Percentiles rank a stretch among this genome's conserved stretches.
These are phyloP conservation scores for Steinernema scapterisci DNA, from an alignment of 2,888 invertebrate species.

Conservation along the genomic window DNA sequence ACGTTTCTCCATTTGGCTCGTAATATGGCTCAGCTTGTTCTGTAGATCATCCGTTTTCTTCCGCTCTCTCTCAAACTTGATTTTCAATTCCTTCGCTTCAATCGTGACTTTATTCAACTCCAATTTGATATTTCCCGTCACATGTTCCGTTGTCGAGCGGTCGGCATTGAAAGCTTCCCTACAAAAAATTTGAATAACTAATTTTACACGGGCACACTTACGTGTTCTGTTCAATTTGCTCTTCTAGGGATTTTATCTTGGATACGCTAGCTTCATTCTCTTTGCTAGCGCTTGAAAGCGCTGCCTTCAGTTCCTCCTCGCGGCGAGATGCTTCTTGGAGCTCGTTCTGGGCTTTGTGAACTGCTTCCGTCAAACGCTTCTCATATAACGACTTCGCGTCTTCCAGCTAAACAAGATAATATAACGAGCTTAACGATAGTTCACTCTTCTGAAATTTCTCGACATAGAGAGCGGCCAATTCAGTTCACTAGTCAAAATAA, in stretches of 20 bases:
- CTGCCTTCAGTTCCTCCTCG: background rate
- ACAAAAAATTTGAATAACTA: background rate
- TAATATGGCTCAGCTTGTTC: constrained; percentile 2
- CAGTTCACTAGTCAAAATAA: no score
- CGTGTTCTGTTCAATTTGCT: background rate
- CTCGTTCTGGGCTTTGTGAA: constrained; percentile 6
- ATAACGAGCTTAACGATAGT: no score
- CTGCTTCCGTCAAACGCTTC: background rate
- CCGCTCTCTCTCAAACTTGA: constrained; percentile 4
- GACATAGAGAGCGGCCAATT: no score
- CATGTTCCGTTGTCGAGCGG: background rate
- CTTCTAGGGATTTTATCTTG: background rate
- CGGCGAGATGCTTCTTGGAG: background rate
- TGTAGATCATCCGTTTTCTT: constrained; percentile 17
- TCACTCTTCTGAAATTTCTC: no score
- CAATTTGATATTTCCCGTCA: background rate
- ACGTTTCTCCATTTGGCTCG: constrained; percentile 17
- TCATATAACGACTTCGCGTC: background rate
- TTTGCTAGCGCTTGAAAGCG: background rate
- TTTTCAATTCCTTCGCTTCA: background rate
- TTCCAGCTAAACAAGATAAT: constrained; percentile 11
- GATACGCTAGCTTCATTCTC: background rate
- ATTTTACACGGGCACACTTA: background rate
- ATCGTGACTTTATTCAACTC: background rate
- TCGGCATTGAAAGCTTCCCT: constrained; percentile 1